phyloP scores from a whole-genome alignment of 2,113 vertebrate genomes.

The Hepsetus odoe region DNA sequence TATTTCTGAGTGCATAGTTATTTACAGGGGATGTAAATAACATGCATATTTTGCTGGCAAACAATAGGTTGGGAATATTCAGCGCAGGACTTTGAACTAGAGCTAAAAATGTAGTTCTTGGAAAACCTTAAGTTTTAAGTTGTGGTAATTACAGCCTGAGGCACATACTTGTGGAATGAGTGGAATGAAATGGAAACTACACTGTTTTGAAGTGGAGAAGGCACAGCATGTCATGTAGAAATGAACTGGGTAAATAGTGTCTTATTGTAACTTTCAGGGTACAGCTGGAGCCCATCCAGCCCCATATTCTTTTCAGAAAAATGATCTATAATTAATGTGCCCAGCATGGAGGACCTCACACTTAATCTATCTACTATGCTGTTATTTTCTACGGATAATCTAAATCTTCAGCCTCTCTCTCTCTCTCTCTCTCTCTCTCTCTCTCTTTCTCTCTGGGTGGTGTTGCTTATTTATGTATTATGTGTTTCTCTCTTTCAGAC shows the following conservation, averaged over 20 bases:
- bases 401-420: neutral
- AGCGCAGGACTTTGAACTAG: slow-evolving; percentile 25
- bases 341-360: neutral
- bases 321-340: slow-evolving; percentile 3
- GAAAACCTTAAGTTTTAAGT: slow-evolving; percentile 67
- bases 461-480: neutral
- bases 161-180: slow-evolving; percentile 57
- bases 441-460: neutral
- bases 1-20: slow-evolving; percentile 17
- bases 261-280: slow-evolving; percentile 27
- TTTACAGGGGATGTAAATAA: slow-evolving; percentile 41
- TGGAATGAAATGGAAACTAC: slow-evolving; percentile 54
- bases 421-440: neutral
- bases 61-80: neutral
- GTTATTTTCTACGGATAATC: neutral
- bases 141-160: slow-evolving; percentile 68
- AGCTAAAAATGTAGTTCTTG: slow-evolving; percentile 57
- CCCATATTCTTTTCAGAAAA: slow-evolving; percentile 35
- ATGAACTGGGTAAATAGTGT: slow-evolving; percentile 65
- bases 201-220: slow-evolving; percentile 38
- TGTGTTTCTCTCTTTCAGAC: slow-evolving; percentile 72
- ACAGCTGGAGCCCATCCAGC: slow-evolving; percentile 35
- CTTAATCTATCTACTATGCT: neutral
- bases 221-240: slow-evolving; percentile 58
- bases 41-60: slow-evolving; percentile 26